Percentiles rank a stretch among this genome's conserved stretches.
These are phyloP conservation scores for Drosophila kurseongensis DNA, from an alignment of 1,140 invertebrate species.

Conservation along the genomic window DNA sequence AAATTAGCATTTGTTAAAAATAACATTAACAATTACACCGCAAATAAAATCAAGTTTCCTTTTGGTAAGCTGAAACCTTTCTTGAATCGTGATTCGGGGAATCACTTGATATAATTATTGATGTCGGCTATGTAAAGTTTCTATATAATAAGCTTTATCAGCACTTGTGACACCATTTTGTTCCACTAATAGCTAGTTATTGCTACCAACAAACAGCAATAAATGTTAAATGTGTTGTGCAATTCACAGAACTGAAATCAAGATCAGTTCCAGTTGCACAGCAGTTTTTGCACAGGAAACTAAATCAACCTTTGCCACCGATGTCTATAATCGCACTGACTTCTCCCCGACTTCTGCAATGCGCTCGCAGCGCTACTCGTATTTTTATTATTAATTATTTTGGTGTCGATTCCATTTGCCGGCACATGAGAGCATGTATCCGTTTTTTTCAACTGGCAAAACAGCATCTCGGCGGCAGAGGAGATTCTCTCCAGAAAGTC, in stretches of 20 bases:
- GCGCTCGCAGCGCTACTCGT: neutral
- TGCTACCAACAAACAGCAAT: conserved; percentile 3
- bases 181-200: neutral
- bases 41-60: neutral
- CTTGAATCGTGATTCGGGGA: too few species aligned
- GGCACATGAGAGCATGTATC: conserved; percentile 4
- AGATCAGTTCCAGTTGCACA: neutral
- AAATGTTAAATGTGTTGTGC: conserved; percentile 5
- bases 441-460: conserved; percentile 7
- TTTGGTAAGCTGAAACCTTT: too few species aligned
- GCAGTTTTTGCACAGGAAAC: neutral
- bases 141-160: neutral
- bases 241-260: neutral
- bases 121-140: neutral
- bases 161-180: neutral
- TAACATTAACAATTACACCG: too few species aligned
- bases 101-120: neutral
- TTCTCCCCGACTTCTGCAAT: conserved; percentile 1
- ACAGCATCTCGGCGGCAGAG: conserved; percentile 1
- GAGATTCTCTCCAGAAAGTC: conserved; percentile 3
- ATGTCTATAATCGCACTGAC: conserved; percentile 52
- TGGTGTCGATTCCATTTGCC: conserved; percentile 2
- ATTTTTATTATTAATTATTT: conserved; percentile 19
- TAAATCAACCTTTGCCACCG: conserved; percentile 48
- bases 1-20: too few species aligned